Evolutionary conservation across 2,888 invertebrate genomes (phyloP), one percentile per base, ranked within the genome.

Genomic region (Gerosis bhagava): DNA sequence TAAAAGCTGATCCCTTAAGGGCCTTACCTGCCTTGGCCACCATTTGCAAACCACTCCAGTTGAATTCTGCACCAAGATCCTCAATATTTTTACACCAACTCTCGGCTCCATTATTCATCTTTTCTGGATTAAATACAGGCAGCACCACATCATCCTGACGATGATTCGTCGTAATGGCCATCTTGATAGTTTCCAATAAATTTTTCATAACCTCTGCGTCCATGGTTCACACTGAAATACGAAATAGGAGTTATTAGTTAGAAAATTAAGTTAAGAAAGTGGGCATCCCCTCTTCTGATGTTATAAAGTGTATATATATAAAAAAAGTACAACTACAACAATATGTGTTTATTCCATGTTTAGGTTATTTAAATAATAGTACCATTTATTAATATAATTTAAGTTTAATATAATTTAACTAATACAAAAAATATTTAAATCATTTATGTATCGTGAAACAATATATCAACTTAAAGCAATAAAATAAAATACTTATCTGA

Each of bases 31-130:
- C 24, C 15, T 13, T 28, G 2, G 40, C 29, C 4, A 29, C 29
- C 37, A 37, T 37, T 15, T 37, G 37, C 16, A 37, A n/a, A 25
- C 37, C 24, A 15, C 22, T 37, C 25, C 37, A 37, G 5, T 37
- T 37, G 37, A 37, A 22, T 37, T 37, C 37, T 8, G 37, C 24
- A 17, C 31, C 31, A 31, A 37, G 37, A 37, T 37, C 25, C 25
- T 37, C 37, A 25, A 37, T 37, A 37, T 37, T 37, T n/a, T 37
- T 21, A 22, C 37, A 37, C 37, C 37, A 37, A 22, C n/a, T 22
- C 13, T 37, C 37, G 15, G 37, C 37, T 21, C 37, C 37, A 25
- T 13, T 25, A 10, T 37, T 10, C 37, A 37, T 37, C 25, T 21
- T 37, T 10, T 37, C 36, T 13, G 37, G 37, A 37, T 21, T 13